These are phyloP conservation scores for Chromobotia macracanthus DNA, from an alignment of 2,797 vertebrate species.

Conservation along the genomic window DNA sequence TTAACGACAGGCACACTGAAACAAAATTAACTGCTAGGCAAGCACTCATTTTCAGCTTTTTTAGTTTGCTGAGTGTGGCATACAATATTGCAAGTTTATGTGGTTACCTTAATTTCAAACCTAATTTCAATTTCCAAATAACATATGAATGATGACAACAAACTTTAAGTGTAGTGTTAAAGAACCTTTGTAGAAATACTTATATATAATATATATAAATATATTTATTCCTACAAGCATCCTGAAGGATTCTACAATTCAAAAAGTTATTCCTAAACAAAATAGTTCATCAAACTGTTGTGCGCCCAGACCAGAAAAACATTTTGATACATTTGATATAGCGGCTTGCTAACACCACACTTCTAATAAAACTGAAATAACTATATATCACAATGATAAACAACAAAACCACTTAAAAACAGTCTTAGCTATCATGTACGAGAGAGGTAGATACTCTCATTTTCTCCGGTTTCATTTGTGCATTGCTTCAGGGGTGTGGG, in stretches of 20 bases:
- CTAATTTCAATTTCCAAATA: not conserved
- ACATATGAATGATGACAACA: not conserved
- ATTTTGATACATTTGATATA: not conserved
- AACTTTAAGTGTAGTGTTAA: conserved; percentile 1
- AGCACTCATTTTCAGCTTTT: not conserved
- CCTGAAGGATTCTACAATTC: too few relatives aligned
- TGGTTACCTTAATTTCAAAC: not conserved
- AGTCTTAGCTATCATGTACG: conserved; percentile 3
- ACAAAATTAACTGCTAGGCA: not conserved
- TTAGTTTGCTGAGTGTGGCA: not conserved
- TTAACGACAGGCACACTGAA: not conserved
- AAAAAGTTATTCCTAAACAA: too few relatives aligned
- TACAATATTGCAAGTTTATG: not conserved
- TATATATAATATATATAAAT: too few relatives aligned
- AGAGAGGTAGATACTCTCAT: conserved; percentile 12
- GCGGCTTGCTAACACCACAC: not conserved
- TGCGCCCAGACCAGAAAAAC: not conserved
- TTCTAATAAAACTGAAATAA: not conserved
- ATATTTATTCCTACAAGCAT: not conserved
- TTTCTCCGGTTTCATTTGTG: not conserved
- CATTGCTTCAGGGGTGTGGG: not conserved
- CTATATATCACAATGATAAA: conserved; percentile 23
- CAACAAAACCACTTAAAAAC: conserved; percentile 5
- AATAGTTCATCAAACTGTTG: not conserved
- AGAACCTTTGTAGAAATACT: not conserved